phyloP scores from a whole-genome alignment of 2,888 invertebrate species.

The Gryllus longicercus region DNA sequence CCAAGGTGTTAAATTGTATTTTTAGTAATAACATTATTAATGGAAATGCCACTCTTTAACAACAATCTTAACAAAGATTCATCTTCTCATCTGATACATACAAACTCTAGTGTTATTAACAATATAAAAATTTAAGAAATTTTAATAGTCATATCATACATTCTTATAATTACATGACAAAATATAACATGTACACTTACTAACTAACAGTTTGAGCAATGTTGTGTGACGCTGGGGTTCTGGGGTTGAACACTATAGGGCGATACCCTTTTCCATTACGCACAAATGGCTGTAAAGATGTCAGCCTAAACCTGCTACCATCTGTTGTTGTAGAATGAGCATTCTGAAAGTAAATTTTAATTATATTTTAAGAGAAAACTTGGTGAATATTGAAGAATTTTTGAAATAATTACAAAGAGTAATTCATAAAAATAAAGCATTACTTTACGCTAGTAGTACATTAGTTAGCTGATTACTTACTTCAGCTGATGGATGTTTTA shows the following conservation, averaged over 20 bases:
- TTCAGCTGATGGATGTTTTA: no score
- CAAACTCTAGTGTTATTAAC: not conserved
- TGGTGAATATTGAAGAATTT: not conserved
- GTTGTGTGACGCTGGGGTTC: constrained; percentile 27
- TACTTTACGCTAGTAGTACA: not conserved
- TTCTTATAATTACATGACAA: constrained; percentile 7
- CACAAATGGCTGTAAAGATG: constrained; percentile 45
- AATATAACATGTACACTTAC: constrained; percentile 5
- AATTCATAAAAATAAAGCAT: not conserved
- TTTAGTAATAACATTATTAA: no score
- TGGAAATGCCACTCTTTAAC: no score
- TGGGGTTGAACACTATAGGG: constrained; percentile 50
- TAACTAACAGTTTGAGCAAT: constrained; percentile 37
- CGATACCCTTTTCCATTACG: constrained; percentile 47
- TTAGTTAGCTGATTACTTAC: no score
- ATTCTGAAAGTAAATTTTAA: constrained; percentile 33
- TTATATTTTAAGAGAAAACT: not conserved
- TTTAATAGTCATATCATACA: not conserved
- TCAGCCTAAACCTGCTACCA: constrained; percentile 26
- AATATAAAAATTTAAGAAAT: not conserved
- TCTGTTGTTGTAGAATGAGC: not conserved
- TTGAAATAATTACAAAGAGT: not conserved
- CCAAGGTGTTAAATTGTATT: no score
- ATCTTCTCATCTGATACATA: not conserved
- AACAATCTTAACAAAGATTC: not conserved